Percentiles rank a stretch among this genome's conserved stretches.
These are phyloP conservation scores for Drosophila greeni DNA, from an alignment of 2,888 invertebrate species.

Conservation along the genomic window DNA sequence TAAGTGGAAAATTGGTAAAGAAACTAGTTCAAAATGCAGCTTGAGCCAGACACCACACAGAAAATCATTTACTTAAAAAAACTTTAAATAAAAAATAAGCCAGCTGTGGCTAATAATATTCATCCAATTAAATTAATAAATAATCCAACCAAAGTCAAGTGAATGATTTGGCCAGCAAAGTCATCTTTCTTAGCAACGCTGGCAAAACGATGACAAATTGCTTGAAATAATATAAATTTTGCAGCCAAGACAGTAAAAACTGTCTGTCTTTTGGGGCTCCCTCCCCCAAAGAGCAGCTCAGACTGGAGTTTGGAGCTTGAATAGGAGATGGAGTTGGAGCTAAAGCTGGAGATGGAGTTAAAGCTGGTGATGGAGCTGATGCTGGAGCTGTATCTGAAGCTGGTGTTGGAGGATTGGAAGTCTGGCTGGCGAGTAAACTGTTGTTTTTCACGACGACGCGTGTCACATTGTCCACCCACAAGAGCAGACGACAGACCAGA, in stretches of 20 bases:
- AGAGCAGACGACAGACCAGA: constrained; percentile 63
- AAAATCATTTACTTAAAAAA: constrained; percentile 28
- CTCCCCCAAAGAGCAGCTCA: constrained; percentile 26
- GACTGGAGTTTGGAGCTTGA: constrained; percentile 14
- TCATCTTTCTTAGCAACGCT: constrained; percentile 67
- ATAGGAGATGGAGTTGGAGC: constrained; percentile 16
- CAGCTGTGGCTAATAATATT: not conserved
- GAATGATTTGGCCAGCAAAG: constrained; percentile 63
- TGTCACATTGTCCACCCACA: constrained; percentile 74
- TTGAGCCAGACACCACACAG: constrained; percentile 12
- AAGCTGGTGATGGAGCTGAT: constrained; percentile 34
- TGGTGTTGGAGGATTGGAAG: constrained; percentile 42
- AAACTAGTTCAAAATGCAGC: constrained; percentile 29
- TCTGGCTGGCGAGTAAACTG: constrained; percentile 68
- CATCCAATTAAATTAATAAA: constrained; percentile 13
- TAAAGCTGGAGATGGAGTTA: constrained; percentile 5
- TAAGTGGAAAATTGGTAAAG: constrained; percentile 65
- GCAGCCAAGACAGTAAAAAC: constrained; percentile 72
- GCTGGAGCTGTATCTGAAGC: constrained; percentile 6
- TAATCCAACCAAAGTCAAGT: constrained; percentile 44
- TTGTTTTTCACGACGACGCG: constrained; percentile 75
- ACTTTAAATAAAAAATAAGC: not conserved
- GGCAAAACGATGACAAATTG: constrained; percentile 74
- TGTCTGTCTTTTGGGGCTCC: constrained; percentile 56
- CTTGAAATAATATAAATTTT: constrained; percentile 75